Percentiles rank a stretch among this genome's conserved stretches.
These are phyloP conservation scores for Dendroctonus valens DNA, from an alignment of 1,140 invertebrate species.

Conservation along the genomic window DNA sequence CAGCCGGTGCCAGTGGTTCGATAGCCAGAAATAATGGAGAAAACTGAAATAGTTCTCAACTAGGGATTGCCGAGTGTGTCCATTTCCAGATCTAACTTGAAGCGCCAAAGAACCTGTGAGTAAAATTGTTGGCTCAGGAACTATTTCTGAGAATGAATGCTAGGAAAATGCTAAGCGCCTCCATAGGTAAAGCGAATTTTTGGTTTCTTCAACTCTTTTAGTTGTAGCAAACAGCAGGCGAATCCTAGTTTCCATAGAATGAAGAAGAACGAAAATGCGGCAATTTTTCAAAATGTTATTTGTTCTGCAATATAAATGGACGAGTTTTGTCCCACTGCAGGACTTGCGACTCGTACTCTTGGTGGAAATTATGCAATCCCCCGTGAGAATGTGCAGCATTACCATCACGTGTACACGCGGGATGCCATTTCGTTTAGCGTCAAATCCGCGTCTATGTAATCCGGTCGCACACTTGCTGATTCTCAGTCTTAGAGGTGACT, in stretches of 20 bases:
- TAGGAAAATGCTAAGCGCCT: no score
- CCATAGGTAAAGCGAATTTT: no score
- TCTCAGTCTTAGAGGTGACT: slow-evolving; percentile 11
- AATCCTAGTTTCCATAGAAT: no score
- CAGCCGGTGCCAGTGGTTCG: slow-evolving; percentile 5
- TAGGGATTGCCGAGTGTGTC: no score
- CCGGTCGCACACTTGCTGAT: slow-evolving; percentile 9
- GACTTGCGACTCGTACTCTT: not conserved
- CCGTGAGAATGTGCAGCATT: slow-evolving; percentile 24
- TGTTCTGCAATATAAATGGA: no score
- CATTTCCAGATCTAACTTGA: no score
- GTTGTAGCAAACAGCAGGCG: no score
- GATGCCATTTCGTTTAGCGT: slow-evolving; percentile 20
- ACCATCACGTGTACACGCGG: slow-evolving; percentile 17
- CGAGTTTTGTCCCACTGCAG: not conserved
- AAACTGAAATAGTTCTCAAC: not conserved
- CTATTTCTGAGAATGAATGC: no score
- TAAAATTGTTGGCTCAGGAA: no score
- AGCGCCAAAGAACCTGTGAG: not conserved
- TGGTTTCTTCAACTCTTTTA: no score
- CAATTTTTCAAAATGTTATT: no score
- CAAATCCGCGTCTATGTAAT: slow-evolving; percentile 14
- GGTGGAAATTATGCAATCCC: slow-evolving; percentile 28
- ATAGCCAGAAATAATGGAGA: not conserved
- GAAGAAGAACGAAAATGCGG: no score